Conservation (phyloP, 2,113 vertebrate genomes). For the Sinocyclocheilus anshuiensis region DNA sequence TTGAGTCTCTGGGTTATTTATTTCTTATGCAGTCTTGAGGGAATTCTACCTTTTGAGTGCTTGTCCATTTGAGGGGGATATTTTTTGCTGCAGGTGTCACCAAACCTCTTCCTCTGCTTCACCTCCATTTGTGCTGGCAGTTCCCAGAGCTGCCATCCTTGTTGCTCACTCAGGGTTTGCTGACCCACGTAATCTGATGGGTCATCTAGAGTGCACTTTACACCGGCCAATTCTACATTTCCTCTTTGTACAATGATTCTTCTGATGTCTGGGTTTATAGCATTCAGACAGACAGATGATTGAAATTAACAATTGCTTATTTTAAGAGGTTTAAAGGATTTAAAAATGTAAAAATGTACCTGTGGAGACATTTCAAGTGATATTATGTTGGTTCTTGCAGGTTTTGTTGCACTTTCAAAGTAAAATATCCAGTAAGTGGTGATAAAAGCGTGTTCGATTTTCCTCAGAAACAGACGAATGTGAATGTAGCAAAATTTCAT, state of each 20-base stretch:
- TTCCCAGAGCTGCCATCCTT: constrained; percentile 64
- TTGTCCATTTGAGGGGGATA: constrained; percentile 50
- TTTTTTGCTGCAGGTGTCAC: constrained; percentile 67
- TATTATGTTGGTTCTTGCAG: background rate
- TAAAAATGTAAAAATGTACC: background rate
- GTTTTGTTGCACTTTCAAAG: background rate
- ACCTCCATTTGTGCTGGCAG: constrained; percentile 63
- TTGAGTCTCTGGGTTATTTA: constrained; percentile 38
- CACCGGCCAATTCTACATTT: constrained; percentile 32
- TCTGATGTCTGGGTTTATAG: background rate
- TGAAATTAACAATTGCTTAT: background rate
- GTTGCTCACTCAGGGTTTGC: constrained; percentile 61
- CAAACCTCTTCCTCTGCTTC: constrained; percentile 72
- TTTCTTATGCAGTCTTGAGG: constrained; percentile 57
- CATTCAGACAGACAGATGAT: background rate
- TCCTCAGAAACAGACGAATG: background rate
- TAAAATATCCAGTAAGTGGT: background rate
- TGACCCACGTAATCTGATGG: constrained; percentile 70
- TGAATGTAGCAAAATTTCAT: background rate
- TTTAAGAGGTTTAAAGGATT: background rate
- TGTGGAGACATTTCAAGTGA: background rate
- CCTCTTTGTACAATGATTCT: background rate
- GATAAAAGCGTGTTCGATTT: background rate
- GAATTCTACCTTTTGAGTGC: constrained; percentile 60
- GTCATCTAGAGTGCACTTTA: constrained; percentile 55